Percentiles rank a stretch among this genome's conserved stretches.
Conservation (phyloP, 2,113 vertebrate genomes). For the Siniperca chuatsi region DNA sequence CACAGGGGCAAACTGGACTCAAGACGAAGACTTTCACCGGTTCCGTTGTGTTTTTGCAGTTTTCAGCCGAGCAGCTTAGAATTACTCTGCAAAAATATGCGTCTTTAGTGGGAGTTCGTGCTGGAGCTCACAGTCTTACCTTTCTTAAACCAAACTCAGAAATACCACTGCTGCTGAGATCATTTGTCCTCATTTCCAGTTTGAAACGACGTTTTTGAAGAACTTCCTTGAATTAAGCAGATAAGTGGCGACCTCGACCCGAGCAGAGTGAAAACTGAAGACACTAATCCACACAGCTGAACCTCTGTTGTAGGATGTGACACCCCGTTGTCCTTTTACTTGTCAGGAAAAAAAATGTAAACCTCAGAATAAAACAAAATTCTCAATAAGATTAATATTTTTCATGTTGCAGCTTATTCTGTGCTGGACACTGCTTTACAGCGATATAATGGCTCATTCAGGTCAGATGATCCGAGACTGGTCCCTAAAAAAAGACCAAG, state of each 20-base stretch:
- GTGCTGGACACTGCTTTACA: not conserved
- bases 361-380: not conserved
- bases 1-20: constrained; percentile 24
- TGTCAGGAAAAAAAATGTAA: not conserved
- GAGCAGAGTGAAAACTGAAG: not conserved
- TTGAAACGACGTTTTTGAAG: not conserved
- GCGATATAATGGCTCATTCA: not conserved
- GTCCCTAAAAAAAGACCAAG: not conserved
- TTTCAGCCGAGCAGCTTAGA: not conserved
- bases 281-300: not conserved
- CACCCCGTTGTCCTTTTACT: not conserved
- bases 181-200: not conserved
- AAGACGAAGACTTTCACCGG: not conserved
- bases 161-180: not conserved
- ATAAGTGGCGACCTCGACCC: not conserved
- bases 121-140: not conserved
- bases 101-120: not conserved
- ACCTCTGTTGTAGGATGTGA: not conserved
- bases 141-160: not conserved
- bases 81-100: not conserved
- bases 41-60: constrained; percentile 16
- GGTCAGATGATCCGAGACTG: not conserved
- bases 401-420: not conserved
- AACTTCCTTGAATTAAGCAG: constrained; percentile 1
- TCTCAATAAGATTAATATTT: not conserved